Conservation (phyloP, 1,140 invertebrate genomes). For the Drosophila auraria region DNA sequence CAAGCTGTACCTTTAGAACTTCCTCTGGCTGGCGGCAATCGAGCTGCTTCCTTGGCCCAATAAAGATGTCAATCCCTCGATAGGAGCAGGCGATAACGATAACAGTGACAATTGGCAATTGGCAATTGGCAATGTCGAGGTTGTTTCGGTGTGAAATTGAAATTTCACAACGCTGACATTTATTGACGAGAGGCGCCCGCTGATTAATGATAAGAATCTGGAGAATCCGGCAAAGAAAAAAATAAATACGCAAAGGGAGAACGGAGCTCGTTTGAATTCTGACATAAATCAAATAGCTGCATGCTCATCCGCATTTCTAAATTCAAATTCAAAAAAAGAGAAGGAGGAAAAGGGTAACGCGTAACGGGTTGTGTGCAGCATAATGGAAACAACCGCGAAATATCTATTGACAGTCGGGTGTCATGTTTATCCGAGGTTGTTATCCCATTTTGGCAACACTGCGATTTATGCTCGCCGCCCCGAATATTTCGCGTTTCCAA, state of each 20-base stretch:
- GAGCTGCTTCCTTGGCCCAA: constrained; percentile 16
- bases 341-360: not conserved
- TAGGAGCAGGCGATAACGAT: constrained; percentile 62
- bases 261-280: constrained; percentile 76
- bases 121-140: constrained; percentile 44
- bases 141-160: constrained; percentile 77
- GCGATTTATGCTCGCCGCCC: constrained; percentile 78
- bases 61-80: constrained; percentile 63
- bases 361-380: constrained; percentile 67
- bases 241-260: constrained; percentile 15
- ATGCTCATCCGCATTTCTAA: constrained; percentile 66
- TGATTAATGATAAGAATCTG: constrained; percentile 83
- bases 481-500: not conserved
- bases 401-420: constrained; percentile 85
- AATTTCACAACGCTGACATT: constrained; percentile 82
- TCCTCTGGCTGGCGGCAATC: not conserved
- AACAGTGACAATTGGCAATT: constrained; percentile 64
- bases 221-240: constrained; percentile 35
- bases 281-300: constrained; percentile 85
- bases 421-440: constrained; percentile 85
- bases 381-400: constrained; percentile 85
- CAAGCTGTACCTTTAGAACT: not conserved
- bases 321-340: not conserved
- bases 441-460: constrained; percentile 85
- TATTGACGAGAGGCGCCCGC: constrained; percentile 71